Evolutionary conservation across 2,113 vertebrate species (phyloP).

Genomic region (Brachypteracias leptosomus): DNA sequence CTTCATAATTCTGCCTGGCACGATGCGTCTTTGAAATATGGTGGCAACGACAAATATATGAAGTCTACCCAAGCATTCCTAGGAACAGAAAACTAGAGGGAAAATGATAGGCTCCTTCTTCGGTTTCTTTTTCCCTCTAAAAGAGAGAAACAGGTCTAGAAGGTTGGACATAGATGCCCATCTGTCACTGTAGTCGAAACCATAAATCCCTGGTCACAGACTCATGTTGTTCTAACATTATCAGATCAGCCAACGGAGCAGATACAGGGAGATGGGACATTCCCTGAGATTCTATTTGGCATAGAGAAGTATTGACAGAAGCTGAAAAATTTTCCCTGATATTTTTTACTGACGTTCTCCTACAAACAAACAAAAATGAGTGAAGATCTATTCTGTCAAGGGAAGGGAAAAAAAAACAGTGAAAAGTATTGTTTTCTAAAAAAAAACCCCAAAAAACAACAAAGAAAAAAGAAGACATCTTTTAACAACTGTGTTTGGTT

Average conservation of each 20-base stretch:
- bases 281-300: too few species aligned
- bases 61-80: not conserved
- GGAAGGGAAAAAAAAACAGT: not conserved
- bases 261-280: fast-evolving
- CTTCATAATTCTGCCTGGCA: not conserved
- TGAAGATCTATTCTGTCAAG: not conserved
- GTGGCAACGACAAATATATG: not conserved
- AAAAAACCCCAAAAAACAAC: too few species aligned
- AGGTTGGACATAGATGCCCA: fast-evolving
- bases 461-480: not conserved
- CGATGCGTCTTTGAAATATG: not conserved
- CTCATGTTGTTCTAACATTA: not conserved
- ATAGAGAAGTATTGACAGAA: fast-evolving
- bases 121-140: not conserved
- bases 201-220: not conserved
- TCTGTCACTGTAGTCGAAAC: not conserved
- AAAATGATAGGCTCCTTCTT: not conserved
- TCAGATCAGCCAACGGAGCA: not conserved
- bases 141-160: not conserved
- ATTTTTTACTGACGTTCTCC: not conserved
- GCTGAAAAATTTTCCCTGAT: not conserved
- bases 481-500: not conserved
- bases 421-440: not conserved
- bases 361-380: not conserved
- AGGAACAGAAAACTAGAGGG: not conserved